phyloP scores from a whole-genome alignment of 2,888 invertebrate genomes.

The Drosophila conformis region DNA sequence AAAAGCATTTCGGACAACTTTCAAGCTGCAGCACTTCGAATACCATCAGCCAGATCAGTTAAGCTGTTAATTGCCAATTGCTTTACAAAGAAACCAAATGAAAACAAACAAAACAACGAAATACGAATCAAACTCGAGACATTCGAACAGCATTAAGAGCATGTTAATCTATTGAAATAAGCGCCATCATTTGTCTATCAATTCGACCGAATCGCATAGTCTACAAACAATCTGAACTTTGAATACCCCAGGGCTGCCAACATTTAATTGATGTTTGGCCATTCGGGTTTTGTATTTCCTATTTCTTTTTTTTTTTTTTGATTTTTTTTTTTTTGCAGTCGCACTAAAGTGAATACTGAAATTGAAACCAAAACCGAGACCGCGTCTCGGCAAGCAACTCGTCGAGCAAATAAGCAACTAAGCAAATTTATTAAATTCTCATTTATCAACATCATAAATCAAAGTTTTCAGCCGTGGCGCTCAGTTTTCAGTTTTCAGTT shows the following conservation, averaged over 20 bases:
- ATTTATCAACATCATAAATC: slow-evolving; percentile 80
- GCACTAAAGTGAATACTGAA: slow-evolving; percentile 28
- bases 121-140: slow-evolving; percentile 17
- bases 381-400: slow-evolving; percentile 25
- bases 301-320: neutral
- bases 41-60: neutral
- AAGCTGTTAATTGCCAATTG: slow-evolving; percentile 35
- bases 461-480: slow-evolving; percentile 47
- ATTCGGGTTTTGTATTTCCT: slow-evolving; percentile 19
- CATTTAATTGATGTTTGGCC: slow-evolving; percentile 63
- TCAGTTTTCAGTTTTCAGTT: slow-evolving; percentile 27
- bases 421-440: slow-evolving; percentile 79
- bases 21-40: neutral
- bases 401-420: slow-evolving; percentile 40
- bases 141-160: slow-evolving; percentile 52
- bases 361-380: slow-evolving; percentile 21
- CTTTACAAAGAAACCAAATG: slow-evolving; percentile 25
- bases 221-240: slow-evolving; percentile 19
- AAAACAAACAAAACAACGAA: slow-evolving; percentile 10
- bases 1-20: neutral
- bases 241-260: slow-evolving; percentile 25
- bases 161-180: slow-evolving; percentile 71
- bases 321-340: slow-evolving; percentile 5
- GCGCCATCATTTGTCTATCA: slow-evolving; percentile 74
- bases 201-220: slow-evolving; percentile 13